Percentiles rank a stretch among this genome's conserved stretches.
These are phyloP conservation scores for Electrona antarctica DNA, from an alignment of 2,113 vertebrate species.

Conservation along the genomic window DNA sequence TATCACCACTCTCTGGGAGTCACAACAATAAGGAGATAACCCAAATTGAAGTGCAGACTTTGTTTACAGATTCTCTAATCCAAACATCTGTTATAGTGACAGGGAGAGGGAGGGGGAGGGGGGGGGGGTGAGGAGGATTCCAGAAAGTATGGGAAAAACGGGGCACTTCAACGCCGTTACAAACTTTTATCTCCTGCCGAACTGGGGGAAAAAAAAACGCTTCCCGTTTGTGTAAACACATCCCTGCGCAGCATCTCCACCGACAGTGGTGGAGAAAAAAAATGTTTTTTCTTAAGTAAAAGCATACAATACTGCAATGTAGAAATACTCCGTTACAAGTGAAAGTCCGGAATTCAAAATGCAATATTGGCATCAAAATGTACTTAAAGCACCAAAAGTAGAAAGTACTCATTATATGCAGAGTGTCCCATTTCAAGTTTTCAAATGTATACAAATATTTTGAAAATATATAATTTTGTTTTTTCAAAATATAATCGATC, in stretches of 20 bases:
- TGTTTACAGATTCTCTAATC: constrained; percentile 95
- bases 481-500: too few species aligned
- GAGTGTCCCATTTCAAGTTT: too few species aligned
- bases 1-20: constrained; percentile 88
- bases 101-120: constrained; percentile 78
- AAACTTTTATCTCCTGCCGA: constrained; percentile 85
- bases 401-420: too few species aligned
- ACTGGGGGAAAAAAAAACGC: constrained; percentile 74
- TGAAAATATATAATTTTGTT: too few species aligned
- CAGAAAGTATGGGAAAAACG: constrained; percentile 89
- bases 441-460: too few species aligned
- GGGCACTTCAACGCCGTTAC: constrained; percentile 86
- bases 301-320: too few species aligned
- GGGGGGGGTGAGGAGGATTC: constrained; percentile 81
- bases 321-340: too few species aligned
- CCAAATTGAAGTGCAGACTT: constrained; percentile 92
- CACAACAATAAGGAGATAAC: constrained; percentile 93
- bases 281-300: too few species aligned
- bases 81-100: constrained; percentile 98
- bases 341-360: too few species aligned
- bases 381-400: too few species aligned
- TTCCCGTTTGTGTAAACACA: constrained; percentile 92
- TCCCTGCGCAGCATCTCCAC: constrained; percentile 60
- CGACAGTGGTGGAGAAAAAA: too few species aligned
- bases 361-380: too few species aligned